Percentiles rank a stretch among this genome's conserved stretches.
phyloP scores from a whole-genome alignment of 2,888 invertebrate species.

The Osedax fenrisi region DNA sequence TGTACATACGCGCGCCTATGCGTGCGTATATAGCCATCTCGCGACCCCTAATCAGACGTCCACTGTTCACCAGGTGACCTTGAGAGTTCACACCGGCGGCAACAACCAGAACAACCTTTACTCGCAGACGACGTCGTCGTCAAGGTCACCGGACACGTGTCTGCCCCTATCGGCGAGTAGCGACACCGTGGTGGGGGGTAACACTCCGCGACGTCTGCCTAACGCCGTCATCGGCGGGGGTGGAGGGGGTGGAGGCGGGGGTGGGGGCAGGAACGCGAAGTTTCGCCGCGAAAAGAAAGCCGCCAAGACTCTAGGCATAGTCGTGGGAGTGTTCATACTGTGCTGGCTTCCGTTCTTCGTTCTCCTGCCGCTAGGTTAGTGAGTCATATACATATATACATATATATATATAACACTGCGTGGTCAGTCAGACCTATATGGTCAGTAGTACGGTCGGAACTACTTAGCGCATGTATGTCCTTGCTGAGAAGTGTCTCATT shows the following conservation, averaged over 20 bases:
- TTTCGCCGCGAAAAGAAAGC: conserved; percentile 59
- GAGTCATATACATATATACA: neutral
- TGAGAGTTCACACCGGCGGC: conserved; percentile 45
- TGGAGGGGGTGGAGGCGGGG: too few species aligned
- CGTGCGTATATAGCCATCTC: too few species aligned
- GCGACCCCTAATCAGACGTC: too few species aligned
- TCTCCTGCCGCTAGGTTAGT: conserved; percentile 57
- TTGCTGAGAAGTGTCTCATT: too few species aligned
- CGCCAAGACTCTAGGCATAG: conserved; percentile 59
- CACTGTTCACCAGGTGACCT: conserved; percentile 40
- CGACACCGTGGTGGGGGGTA: conserved; percentile 28
- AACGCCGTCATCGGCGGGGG: conserved; percentile 40
- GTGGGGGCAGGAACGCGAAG: conserved; percentile 52
- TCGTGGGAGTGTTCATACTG: conserved; percentile 59
- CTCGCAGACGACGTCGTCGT: neutral
- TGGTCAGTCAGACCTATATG: neutral
- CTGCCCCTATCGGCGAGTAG: conserved; percentile 36
- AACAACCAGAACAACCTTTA: neutral
- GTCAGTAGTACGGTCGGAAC: too few species aligned
- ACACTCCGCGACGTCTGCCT: conserved; percentile 24
- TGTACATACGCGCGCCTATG: too few species aligned
- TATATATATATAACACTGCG: conserved; percentile 9
- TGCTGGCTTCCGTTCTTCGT: conserved; percentile 65
- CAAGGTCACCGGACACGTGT: conserved; percentile 24
- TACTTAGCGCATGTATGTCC: too few species aligned